Evolutionary conservation across 2,888 invertebrate genomes (phyloP), one percentile per base, ranked within the genome.

Genomic region (Drosophila demipolita): DNA sequence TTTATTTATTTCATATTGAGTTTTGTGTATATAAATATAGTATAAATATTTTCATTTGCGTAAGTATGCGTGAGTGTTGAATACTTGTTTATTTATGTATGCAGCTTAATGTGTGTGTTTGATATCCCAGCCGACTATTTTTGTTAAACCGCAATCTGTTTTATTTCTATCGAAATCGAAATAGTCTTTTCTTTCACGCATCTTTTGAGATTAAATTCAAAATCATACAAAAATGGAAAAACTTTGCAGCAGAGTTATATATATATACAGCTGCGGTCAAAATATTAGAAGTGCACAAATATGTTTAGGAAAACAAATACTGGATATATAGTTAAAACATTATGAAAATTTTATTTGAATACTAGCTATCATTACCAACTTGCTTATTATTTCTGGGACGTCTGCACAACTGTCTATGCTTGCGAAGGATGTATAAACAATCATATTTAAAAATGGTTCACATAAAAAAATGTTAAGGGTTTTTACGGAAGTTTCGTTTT

Each of bases 141-240:
- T 29, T 36, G 5, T 49, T 36, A n/a, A 36, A 57, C 50, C 57
- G 50, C 67, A 67, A 67, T 63, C 55, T 63, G 67, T 67, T 72
- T 60, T 12, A 52, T 65, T 61, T 73, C 23, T 73, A 61, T 23
- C 49, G 17, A 42, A 52, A 36, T 32, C 42, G 36, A 66, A 42
- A 29, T 42, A 64, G 60, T 55, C 45, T 35, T 60, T 42, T 36
- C 35, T 35, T 60, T 60, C n/a, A 59, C 33, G 12, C 42, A 65
- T n/a, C 8, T 57, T 38, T 29, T 7, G 45, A 12, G 12, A 45
- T 45, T 45, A 15, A 8, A 8, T 23, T 45, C 7, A 15, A 23
- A 23, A 45, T 9, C 20, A 20, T 8, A 45, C 15, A 23, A 23
- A 23, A 45, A 45, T 12, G 0, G 11, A 38, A 20, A 50, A 38